These are phyloP conservation scores for Sycophaga agraensis DNA, from an alignment of 1,140 invertebrate genomes.

Conservation along the genomic window DNA sequence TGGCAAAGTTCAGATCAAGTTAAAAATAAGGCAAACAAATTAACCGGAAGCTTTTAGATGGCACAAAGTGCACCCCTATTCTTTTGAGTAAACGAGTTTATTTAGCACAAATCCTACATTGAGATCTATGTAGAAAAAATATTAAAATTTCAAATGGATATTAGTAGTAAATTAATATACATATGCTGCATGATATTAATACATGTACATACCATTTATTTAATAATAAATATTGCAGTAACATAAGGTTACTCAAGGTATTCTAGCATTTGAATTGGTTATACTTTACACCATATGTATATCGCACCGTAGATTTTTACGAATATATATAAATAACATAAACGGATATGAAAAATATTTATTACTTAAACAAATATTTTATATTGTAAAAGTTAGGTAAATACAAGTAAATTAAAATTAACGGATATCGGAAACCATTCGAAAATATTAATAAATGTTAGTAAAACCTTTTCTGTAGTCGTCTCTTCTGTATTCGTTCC, in stretches of 20 bases:
- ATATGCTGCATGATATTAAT: too few relatives aligned
- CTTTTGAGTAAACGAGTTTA: conserved; percentile 23
- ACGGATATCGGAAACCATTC: conserved; percentile 27
- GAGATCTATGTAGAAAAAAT: conserved; percentile 1
- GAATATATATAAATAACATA: not conserved
- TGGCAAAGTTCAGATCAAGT: conserved; percentile 64
- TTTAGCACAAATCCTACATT: conserved; percentile 11
- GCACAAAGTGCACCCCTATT: conserved; percentile 17
- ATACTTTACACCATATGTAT: too few relatives aligned
- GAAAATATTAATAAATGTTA: too few relatives aligned
- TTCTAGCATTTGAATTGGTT: too few relatives aligned
- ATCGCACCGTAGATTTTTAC: too few relatives aligned
- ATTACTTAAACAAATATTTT: too few relatives aligned
- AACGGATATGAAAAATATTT: too few relatives aligned
- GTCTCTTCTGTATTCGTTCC: conserved; percentile 18
- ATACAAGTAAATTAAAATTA: too few relatives aligned
- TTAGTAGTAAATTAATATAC: not conserved
- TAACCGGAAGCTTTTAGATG: conserved; percentile 54
- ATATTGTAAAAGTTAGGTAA: too few relatives aligned
- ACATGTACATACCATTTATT: too few relatives aligned
- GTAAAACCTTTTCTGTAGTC: conserved; percentile 53
- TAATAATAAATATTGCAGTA: too few relatives aligned
- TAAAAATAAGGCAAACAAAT: conserved; percentile 56
- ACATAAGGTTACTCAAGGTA: too few relatives aligned
- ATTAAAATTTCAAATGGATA: conserved; percentile 9